Evolutionary conservation across 2,113 vertebrate genomes (phyloP).

Genomic region (Pseudonaja textilis): DNA sequence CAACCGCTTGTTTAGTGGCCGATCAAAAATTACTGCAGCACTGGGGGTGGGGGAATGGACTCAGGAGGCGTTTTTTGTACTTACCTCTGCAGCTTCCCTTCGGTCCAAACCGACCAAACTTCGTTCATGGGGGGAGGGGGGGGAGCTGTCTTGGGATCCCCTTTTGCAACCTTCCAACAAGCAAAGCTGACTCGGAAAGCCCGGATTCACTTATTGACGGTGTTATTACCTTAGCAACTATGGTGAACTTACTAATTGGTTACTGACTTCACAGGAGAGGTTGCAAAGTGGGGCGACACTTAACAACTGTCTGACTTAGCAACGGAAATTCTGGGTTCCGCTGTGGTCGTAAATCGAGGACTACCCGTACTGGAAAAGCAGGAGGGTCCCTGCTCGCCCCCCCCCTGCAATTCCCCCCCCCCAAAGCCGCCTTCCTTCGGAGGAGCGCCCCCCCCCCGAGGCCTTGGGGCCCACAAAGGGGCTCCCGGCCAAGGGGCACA

Average conservation of each 20-base stretch:
- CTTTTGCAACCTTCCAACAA: neutral
- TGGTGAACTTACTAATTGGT: too few species aligned
- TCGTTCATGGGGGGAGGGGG: too few species aligned
- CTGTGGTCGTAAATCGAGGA: neutral
- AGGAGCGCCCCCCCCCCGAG: too few species aligned
- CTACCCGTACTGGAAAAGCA: neutral
- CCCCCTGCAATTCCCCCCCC: neutral
- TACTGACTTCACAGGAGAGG: neutral
- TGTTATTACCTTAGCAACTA: neutral
- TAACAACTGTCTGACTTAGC: neutral
- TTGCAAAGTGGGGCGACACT: neutral
- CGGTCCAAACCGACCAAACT: neutral
- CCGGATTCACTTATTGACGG: neutral
- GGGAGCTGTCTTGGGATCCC: too few species aligned
- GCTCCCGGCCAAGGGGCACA: fast-evolving
- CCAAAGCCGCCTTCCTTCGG: neutral
- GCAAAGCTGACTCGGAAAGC: neutral
- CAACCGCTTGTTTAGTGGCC: neutral
- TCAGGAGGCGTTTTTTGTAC: neutral
- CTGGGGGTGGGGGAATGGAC: fast-evolving
- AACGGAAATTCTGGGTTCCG: fast-evolving
- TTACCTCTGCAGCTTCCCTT: neutral
- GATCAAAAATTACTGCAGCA: too few species aligned
- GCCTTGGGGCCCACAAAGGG: too few species aligned
- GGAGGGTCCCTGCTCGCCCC: neutral